Evolutionary conservation across 2,888 invertebrate species (phyloP).

Genomic region (Sisyra nigra): DNA sequence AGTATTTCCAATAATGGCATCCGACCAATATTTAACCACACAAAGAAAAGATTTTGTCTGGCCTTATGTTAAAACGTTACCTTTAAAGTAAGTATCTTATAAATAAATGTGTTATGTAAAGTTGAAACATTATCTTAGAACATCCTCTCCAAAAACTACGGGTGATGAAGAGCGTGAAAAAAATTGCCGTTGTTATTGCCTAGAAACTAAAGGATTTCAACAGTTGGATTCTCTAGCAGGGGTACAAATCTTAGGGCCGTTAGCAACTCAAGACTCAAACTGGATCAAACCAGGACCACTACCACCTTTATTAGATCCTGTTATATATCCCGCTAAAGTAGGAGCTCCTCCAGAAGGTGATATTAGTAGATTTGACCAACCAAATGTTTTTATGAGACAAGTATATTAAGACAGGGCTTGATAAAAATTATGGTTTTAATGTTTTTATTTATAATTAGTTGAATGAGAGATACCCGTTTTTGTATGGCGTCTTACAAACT

Average conservation of each 20-base stretch:
- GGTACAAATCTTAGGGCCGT: too few relatives aligned
- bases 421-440: background rate
- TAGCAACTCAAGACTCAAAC: constrained; percentile 21
- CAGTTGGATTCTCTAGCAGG: constrained; percentile 11
- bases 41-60: constrained; percentile 47
- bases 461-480: constrained; percentile 44
- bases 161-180: too few relatives aligned
- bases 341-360: constrained; percentile 19
- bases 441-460: constrained; percentile 26
- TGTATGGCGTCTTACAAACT: constrained; percentile 42
- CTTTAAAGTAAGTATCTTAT: constrained; percentile 21
- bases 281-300: constrained; percentile 36
- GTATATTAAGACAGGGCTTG: constrained; percentile 20
- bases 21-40: constrained; percentile 41
- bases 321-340: constrained; percentile 36
- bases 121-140: too few relatives aligned
- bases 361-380: constrained; percentile 36
- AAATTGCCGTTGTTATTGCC: constrained; percentile 19
- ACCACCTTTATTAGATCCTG: constrained; percentile 43
- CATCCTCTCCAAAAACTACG: background rate
- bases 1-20: too few relatives aligned
- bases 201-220: constrained; percentile 23
- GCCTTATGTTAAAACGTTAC: constrained; percentile 31
- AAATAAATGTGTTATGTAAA: too few relatives aligned
- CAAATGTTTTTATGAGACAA: constrained; percentile 42